phyloP scores from a whole-genome alignment of 2,797 vertebrate species.

The Novumbra hubbsi region DNA sequence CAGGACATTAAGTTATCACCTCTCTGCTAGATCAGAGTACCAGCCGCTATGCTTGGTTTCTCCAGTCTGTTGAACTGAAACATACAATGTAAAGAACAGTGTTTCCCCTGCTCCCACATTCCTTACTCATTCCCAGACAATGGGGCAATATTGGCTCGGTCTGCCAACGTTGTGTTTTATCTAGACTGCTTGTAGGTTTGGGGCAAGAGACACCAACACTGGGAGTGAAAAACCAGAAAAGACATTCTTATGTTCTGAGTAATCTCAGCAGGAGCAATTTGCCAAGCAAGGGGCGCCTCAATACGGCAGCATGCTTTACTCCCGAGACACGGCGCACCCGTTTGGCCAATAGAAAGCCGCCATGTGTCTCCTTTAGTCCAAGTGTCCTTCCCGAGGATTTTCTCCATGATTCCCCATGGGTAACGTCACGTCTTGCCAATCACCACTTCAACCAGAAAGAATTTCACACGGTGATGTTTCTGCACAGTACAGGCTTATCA shows the following conservation, averaged over 20 bases:
- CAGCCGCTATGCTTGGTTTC: background rate
- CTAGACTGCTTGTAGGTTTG: background rate
- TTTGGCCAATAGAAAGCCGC: background rate
- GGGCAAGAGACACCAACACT: conserved; percentile 8
- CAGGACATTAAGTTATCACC: background rate
- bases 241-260: conserved; percentile 3
- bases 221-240: background rate
- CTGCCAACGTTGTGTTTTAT: conserved; percentile 27
- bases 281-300: background rate
- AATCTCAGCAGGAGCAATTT: background rate
- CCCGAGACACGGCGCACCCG: background rate
- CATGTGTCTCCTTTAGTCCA: background rate
- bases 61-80: conserved; percentile 26
- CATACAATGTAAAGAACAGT: conserved; percentile 17
- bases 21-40: background rate
- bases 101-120: conserved; percentile 15
- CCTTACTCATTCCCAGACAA: conserved; percentile 18
- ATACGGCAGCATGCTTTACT: background rate
- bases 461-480: conserved; percentile 44
- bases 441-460: conserved; percentile 23
- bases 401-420: background rate
- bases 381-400: background rate
- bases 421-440: conserved; percentile 12
- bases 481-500: conserved; percentile 20
- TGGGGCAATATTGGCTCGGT: conserved; percentile 43